Evolutionary conservation across 2,113 vertebrate species (phyloP).

Genomic region (Vireo altiloquus): DNA sequence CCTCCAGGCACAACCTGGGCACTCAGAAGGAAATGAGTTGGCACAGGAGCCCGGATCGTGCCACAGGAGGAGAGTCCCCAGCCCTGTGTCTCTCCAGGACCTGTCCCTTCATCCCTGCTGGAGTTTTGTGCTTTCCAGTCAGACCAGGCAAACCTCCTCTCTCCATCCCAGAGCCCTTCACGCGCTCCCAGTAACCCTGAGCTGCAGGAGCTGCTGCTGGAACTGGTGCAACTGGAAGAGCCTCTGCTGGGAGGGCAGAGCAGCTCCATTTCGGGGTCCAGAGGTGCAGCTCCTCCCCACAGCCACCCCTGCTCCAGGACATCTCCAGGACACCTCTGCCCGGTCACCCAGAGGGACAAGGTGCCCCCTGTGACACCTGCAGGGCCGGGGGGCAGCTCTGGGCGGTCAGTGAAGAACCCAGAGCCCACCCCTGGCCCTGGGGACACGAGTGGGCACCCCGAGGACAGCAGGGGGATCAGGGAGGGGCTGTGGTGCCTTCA

Average conservation of each 20-base stretch:
- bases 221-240: not conserved
- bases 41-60: slow-evolving; percentile 15
- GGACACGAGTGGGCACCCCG: not conserved
- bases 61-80: not conserved
- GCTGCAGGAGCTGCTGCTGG: not conserved
- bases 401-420: not conserved
- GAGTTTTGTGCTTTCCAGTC: not conserved
- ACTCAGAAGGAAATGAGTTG: not conserved
- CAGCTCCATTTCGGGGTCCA: rapidly evolving
- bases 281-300: not conserved
- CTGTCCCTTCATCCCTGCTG: not conserved
- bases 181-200: rapidly evolving
- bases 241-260: not conserved
- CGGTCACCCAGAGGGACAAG: not conserved
- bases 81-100: not conserved
- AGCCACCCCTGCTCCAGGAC: not conserved
- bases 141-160: not conserved
- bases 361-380: not conserved
- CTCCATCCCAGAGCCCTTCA: not conserved
- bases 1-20: not conserved
- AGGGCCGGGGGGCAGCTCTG: rapidly evolving
- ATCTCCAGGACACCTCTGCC: not conserved
- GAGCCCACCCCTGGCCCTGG: rapidly evolving
- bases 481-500: not conserved
- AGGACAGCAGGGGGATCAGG: rapidly evolving